Base-by-base conservation (phyloP, 2,797 vertebrate species). In the Rhabdophis nuchalis region DNA sequence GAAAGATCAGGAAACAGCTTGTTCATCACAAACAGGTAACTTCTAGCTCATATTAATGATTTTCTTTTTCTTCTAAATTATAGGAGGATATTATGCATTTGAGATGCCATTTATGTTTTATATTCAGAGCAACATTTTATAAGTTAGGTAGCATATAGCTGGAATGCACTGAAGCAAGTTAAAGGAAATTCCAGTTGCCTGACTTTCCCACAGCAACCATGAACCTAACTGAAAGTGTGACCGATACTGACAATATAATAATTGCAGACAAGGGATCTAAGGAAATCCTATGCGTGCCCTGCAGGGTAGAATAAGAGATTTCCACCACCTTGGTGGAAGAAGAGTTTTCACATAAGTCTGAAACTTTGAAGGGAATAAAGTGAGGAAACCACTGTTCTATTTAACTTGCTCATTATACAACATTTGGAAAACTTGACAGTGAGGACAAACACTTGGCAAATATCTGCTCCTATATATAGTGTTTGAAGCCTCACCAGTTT, bases 1-100 rank as follows among this genome's bases (percentile, higher is more conserved):
- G 99, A 95, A 99, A 99, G 97, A 99, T 99, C 96, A 98, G 99
- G 95, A 99, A 99, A 91, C 99, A 99, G 96, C 98, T 99, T 1
- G 99, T 99, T 94, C 99, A 99, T 96, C 99, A 99, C 97, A 99
- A 99, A 96, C 99, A 99, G 99, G 99, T 99, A 99, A 98, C 93
- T 96, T 95, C 94, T 57, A 93, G 27, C 56, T 89, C 56, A 53
- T 41, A 0, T 29, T 91, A 93, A 86, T 95, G 36, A 27, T 72
- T 93, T 29, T 95, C 95, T 91, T n/a, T 64, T 5, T n/a, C 86
- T 4, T 91, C 85, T 92, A 23, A 68, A 50, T 91, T 89, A 89
- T 92, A 1, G 60, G 68, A 36, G 72, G 0, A 56, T 86, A 20
- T 89, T 50, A 13, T 61, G 87, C 25, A 50, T 86, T 54, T 93